These are phyloP conservation scores for Bembecia ichneumoniformis DNA, from an alignment of 2,888 invertebrate genomes.

Conservation along the genomic window DNA sequence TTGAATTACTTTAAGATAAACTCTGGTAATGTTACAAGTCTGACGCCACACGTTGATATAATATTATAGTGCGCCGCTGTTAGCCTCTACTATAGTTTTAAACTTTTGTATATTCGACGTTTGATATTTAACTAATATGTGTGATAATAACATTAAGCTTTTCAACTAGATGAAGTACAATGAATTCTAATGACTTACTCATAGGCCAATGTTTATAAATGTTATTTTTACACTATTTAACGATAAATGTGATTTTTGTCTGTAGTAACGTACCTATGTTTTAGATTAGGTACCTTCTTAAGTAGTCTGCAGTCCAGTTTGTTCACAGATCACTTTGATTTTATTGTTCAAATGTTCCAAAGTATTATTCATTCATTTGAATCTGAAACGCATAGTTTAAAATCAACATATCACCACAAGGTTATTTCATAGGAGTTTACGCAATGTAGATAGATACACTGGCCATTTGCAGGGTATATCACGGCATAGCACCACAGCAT, in stretches of 20 bases:
- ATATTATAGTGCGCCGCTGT: slow-evolving; percentile 13
- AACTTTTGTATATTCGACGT: slow-evolving; percentile 57
- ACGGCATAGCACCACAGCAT: too few species aligned
- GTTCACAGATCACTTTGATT: slow-evolving; percentile 13
- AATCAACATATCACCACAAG: too few species aligned
- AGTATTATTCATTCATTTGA: not conserved
- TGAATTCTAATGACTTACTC: slow-evolving; percentile 53
- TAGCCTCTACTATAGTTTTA: slow-evolving; percentile 25
- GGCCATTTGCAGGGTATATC: too few species aligned
- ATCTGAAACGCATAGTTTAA: too few species aligned
- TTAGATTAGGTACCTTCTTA: slow-evolving; percentile 27
- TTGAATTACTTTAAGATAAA: slow-evolving; percentile 20
- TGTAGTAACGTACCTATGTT: slow-evolving; percentile 41
- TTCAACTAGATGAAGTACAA: slow-evolving; percentile 66
- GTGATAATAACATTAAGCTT: slow-evolving; percentile 71
- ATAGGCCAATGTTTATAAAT: slow-evolving; percentile 68
- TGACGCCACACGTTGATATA: slow-evolving; percentile 22
- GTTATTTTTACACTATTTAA: slow-evolving; percentile 71
- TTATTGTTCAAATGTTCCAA: not conserved
- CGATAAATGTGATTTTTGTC: slow-evolving; percentile 59
- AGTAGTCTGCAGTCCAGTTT: slow-evolving; percentile 41
- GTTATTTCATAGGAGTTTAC: too few species aligned
- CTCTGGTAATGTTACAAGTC: slow-evolving; percentile 31
- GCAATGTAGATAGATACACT: too few species aligned
- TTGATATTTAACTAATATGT: slow-evolving; percentile 60